Percentiles rank a stretch among this genome's conserved stretches.
phyloP scores from a whole-genome alignment of 2,797 vertebrate genomes.

The Darevskia nairensis region DNA sequence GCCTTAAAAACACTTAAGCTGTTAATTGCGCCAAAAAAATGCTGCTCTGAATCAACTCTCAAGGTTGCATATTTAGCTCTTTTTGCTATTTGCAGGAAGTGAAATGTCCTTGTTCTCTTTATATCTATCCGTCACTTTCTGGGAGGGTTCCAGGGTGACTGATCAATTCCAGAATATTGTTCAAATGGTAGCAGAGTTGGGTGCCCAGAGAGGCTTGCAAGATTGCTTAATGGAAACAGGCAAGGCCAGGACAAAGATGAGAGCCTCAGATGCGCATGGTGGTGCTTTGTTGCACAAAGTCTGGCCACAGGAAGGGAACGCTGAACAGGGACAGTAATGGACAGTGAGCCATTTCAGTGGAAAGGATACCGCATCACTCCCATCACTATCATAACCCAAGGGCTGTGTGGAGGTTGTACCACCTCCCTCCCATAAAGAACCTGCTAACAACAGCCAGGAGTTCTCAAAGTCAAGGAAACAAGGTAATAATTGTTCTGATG shows the following conservation, averaged over 20 bases:
- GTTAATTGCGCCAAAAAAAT: slow-evolving; percentile 36
- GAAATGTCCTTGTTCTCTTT: not conserved
- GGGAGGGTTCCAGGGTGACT: not conserved
- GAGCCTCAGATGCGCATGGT: no score
- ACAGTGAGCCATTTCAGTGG: not conserved
- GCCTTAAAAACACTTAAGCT: slow-evolving; percentile 28
- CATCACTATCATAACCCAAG: not conserved
- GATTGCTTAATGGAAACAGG: not conserved
- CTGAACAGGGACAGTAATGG: not conserved
- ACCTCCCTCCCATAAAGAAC: not conserved
- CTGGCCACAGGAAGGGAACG: not conserved
- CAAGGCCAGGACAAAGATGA: not conserved
- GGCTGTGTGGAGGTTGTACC: no score
- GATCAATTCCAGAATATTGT: not conserved
- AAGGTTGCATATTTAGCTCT: not conserved
- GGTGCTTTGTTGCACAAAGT: not conserved
- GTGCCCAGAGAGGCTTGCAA: not conserved
- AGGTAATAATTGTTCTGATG: not conserved
- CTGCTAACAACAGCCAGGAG: not conserved
- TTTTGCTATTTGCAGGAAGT: slow-evolving; percentile 16
- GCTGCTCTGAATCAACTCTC: not conserved
- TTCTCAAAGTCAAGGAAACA: not conserved
- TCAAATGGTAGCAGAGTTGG: not conserved
- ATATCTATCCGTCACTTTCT: not conserved
- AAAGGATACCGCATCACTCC: not conserved